These are phyloP conservation scores for Hyperoplus immaculatus DNA, from an alignment of 2,797 vertebrate genomes.

Conservation along the genomic window DNA sequence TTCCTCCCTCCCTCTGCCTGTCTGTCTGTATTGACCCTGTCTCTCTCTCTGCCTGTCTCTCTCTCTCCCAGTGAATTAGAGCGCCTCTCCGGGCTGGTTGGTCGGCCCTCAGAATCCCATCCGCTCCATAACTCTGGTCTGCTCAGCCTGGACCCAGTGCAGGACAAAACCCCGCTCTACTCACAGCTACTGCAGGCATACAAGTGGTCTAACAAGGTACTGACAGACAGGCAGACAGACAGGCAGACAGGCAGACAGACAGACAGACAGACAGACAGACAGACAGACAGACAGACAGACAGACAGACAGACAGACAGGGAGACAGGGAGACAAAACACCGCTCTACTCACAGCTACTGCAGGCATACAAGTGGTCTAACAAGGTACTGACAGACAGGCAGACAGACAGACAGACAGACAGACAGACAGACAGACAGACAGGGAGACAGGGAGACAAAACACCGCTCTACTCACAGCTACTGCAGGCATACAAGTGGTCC, in stretches of 20 bases:
- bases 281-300: too few relatives aligned
- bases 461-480: slow-evolving; percentile 95
- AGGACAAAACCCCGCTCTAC: slow-evolving; percentile 97
- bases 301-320: too few relatives aligned
- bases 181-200: slow-evolving; percentile 97
- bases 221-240: too few relatives aligned
- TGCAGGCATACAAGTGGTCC: slow-evolving; percentile 99
- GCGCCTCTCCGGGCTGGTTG: slow-evolving; percentile 94
- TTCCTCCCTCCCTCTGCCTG: neutral
- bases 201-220: slow-evolving; percentile 98
- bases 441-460: slow-evolving; percentile 88
- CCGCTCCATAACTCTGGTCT: slow-evolving; percentile 96
- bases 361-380: too few relatives aligned
- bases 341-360: too few relatives aligned
- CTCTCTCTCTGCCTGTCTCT: neutral
- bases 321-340: too few relatives aligned
- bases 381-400: too few relatives aligned
- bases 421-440: too few relatives aligned
- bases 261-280: neutral
- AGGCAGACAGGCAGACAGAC: slow-evolving; percentile 56
- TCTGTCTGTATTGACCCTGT: neutral
- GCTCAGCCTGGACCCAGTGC: slow-evolving; percentile 95
- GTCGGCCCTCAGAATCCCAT: slow-evolving; percentile 96
- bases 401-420: too few relatives aligned
- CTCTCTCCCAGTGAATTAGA: slow-evolving; percentile 90